These are phyloP conservation scores for Verasper variegatus DNA, from an alignment of 2,113 vertebrate genomes.

Conservation along the genomic window DNA sequence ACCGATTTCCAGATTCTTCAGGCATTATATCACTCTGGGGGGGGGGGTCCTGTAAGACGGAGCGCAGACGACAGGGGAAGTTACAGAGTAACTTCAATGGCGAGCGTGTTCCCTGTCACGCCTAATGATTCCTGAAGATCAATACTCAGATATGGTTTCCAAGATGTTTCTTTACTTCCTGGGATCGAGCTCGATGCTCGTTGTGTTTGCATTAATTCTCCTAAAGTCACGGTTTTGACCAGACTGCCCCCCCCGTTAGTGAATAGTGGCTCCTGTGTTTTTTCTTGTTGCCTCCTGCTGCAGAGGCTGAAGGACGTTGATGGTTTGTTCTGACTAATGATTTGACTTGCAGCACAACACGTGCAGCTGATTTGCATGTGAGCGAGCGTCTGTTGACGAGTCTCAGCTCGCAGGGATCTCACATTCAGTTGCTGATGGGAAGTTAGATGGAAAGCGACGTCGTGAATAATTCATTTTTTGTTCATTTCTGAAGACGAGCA, in stretches of 20 bases:
- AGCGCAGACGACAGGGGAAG: conserved; percentile 42
- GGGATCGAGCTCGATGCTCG: too few species aligned
- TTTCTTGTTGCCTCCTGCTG: neutral
- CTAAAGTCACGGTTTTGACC: neutral
- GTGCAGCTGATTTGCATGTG: conserved; percentile 65
- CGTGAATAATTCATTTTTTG: neutral
- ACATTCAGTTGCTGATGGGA: neutral
- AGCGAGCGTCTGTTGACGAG: conserved; percentile 21
- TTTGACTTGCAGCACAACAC: conserved; percentile 67
- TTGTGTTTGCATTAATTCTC: neutral
- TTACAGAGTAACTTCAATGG: conserved; percentile 70
- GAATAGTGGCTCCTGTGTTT: neutral
- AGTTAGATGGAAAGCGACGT: neutral
- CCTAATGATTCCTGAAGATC: conserved; percentile 64
- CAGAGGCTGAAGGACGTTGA: neutral
- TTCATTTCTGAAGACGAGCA: too few species aligned
- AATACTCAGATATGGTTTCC: conserved; percentile 57
- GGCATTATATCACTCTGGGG: conserved; percentile 27
- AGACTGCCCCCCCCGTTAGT: neutral
- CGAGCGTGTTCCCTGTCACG: conserved; percentile 17
- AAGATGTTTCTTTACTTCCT: neutral
- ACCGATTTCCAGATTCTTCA: conserved; percentile 53
- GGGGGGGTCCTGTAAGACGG: conserved; percentile 36
- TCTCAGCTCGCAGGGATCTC: conserved; percentile 24
- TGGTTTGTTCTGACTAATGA: conserved; percentile 61